A percentile compares a stretch with the other conserved stretches of the same genome.
phyloP scores from a whole-genome alignment of 1,140 invertebrate genomes.

The Trichogramma pretiosum region DNA sequence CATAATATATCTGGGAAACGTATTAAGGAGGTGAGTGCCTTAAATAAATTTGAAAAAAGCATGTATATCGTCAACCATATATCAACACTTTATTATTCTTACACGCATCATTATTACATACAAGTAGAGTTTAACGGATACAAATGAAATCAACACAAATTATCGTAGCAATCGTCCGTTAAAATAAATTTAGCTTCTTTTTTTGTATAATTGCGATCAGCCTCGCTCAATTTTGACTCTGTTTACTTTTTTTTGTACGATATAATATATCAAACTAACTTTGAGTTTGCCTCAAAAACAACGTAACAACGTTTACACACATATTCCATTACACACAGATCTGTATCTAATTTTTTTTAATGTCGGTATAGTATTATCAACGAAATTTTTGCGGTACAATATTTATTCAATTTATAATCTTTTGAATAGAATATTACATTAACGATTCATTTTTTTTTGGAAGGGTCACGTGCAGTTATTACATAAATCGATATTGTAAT shows the following conservation, averaged over 20 bases:
- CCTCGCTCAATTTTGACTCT: too few relatives aligned
- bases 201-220: too few relatives aligned
- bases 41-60: constrained; percentile 1
- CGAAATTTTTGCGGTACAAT: too few relatives aligned
- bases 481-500: too few relatives aligned
- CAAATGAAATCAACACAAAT: too few relatives aligned
- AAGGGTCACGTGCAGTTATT: too few relatives aligned
- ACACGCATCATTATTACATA: constrained; percentile 33
- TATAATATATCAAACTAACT: constrained; percentile 9
- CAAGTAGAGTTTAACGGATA: constrained; percentile 31
- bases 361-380: too few relatives aligned
- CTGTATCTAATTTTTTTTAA: constrained; percentile 16
- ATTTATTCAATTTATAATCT: too few relatives aligned
- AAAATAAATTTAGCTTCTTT: too few relatives aligned
- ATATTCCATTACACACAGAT: constrained; percentile 15
- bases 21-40: neutral
- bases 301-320: constrained; percentile 25
- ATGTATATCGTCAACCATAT: constrained; percentile 28
- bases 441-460: too few relatives aligned
- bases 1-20: neutral
- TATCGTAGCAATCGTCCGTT: too few relatives aligned
- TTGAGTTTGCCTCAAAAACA: constrained; percentile 22
- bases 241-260: constrained; percentile 17
- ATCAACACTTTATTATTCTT: constrained; percentile 38
- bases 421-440: too few relatives aligned